Evolutionary conservation across 1,140 invertebrate species (phyloP).

Genomic region (Bombus vancouverensis): DNA sequence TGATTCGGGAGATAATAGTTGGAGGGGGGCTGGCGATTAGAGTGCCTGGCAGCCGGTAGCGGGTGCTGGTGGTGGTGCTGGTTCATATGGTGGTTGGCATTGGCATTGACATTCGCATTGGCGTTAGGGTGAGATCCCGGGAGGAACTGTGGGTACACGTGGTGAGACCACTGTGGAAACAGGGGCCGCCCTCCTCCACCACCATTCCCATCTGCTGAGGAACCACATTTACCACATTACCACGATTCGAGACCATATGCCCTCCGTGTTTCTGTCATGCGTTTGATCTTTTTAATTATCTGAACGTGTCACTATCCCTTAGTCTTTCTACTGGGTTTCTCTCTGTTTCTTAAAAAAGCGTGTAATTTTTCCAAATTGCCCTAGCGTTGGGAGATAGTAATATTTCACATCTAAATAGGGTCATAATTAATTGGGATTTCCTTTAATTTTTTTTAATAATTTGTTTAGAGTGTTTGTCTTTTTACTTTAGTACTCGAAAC

Average conservation of each 20-base stretch:
- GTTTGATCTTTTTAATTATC: not conserved
- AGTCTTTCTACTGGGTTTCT: slow-evolving; percentile 44
- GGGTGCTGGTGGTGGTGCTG: slow-evolving; percentile 84
- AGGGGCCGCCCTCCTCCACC: slow-evolving; percentile 87
- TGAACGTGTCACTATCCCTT: no score
- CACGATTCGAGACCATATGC: slow-evolving; percentile 44
- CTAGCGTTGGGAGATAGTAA: no score
- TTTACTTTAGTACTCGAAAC: no score
- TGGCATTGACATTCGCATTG: slow-evolving; percentile 83
- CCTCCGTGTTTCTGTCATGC: slow-evolving; percentile 22
- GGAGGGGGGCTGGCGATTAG: slow-evolving; percentile 79
- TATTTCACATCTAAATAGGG: no score
- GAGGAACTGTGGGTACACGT: slow-evolving; percentile 95
- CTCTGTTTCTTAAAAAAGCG: slow-evolving; percentile 33
- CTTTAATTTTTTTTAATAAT: no score
- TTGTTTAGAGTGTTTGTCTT: no score
- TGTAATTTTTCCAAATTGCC: not conserved
- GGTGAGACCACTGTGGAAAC: slow-evolving; percentile 95
- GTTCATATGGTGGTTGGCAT: slow-evolving; percentile 82
- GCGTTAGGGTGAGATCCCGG: slow-evolving; percentile 92
- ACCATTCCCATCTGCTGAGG: slow-evolving; percentile 81
- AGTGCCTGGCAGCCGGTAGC: slow-evolving; percentile 81
- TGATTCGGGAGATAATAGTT: slow-evolving; percentile 81
- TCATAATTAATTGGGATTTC: no score
- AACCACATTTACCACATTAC: slow-evolving; percentile 79